phyloP scores from a whole-genome alignment of 2,797 vertebrate genomes.

The Cyprinodon diabolis region DNA sequence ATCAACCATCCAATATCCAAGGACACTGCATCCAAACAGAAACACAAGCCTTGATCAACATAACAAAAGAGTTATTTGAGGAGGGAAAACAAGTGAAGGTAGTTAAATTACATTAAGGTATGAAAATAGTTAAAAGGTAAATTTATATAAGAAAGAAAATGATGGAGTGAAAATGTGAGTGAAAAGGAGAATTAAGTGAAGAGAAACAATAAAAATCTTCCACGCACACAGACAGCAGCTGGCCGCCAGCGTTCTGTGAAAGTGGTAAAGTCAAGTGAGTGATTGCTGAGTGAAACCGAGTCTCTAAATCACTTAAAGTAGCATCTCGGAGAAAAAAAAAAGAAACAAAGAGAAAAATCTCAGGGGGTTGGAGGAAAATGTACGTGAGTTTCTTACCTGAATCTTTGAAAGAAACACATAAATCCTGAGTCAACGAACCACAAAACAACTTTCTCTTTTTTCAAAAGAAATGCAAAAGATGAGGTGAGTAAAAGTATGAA shows the following conservation, averaged over 20 bases:
- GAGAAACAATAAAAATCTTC: slow-evolving; percentile 43
- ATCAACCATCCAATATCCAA: slow-evolving; percentile 19
- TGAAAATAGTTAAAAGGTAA: neutral
- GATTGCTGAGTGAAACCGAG: slow-evolving; percentile 44
- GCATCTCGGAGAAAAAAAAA: slow-evolving; percentile 22
- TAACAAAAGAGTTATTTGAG: slow-evolving; percentile 8
- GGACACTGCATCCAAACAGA: slow-evolving; percentile 37
- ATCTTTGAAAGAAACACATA: slow-evolving; percentile 7
- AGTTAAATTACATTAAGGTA: neutral
- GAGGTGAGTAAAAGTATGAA: neutral
- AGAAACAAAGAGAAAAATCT: slow-evolving; percentile 2
- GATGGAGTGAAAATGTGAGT: slow-evolving; percentile 11
- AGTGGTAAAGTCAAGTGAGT: slow-evolving; percentile 55
- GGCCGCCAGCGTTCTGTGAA: slow-evolving; percentile 51
- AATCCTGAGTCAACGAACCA: slow-evolving; percentile 5
- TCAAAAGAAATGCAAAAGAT: slow-evolving; percentile 12
- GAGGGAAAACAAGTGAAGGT: neutral
- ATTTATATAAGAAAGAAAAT: slow-evolving; percentile 5
- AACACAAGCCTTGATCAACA: slow-evolving; percentile 43
- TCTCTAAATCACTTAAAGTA: slow-evolving; percentile 41
- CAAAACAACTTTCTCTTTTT: slow-evolving; percentile 10
- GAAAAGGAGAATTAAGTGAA: slow-evolving; percentile 5
- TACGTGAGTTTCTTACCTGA: slow-evolving; percentile 8
- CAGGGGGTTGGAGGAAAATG: slow-evolving; percentile 9
- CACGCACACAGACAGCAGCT: slow-evolving; percentile 31